Conservation (phyloP, 1,140 invertebrate genomes). For the Musca vetustissima region DNA sequence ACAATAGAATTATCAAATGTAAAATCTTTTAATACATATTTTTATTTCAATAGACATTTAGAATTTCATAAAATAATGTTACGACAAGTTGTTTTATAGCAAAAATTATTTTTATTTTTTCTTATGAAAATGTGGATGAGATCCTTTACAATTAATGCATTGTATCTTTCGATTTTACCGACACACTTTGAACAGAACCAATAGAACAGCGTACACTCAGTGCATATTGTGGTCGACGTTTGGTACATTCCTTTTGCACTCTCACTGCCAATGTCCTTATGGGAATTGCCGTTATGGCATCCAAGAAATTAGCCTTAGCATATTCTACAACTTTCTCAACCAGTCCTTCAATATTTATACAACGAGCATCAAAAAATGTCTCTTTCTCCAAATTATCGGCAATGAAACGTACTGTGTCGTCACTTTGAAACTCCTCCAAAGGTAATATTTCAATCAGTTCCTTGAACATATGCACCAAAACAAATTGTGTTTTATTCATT, state of each 20-base stretch:
- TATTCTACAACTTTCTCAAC: slow-evolving; percentile 35
- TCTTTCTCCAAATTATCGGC: slow-evolving; percentile 43
- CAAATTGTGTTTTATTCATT: slow-evolving; percentile 42
- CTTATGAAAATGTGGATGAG: too few species aligned
- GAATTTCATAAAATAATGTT: too few species aligned
- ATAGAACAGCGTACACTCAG: background rate
- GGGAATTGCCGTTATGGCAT: slow-evolving; percentile 43
- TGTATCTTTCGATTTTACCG: slow-evolving; percentile 1
- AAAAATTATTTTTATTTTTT: too few species aligned
- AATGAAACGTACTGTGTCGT: slow-evolving; percentile 39
- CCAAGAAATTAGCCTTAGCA: slow-evolving; percentile 44
- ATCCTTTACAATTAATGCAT: too few species aligned
- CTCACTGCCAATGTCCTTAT: slow-evolving; percentile 36
- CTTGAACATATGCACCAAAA: slow-evolving; percentile 45
- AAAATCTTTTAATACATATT: too few species aligned
- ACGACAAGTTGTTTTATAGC: too few species aligned
- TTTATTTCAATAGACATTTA: too few species aligned
- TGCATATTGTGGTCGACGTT: slow-evolving; percentile 14
- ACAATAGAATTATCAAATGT: too few species aligned
- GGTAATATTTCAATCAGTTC: slow-evolving; percentile 48
- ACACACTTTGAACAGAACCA: slow-evolving; percentile 16
- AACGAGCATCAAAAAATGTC: slow-evolving; percentile 41
- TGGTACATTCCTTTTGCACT: slow-evolving; percentile 37
- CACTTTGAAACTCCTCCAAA: slow-evolving; percentile 45
- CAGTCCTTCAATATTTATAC: slow-evolving; percentile 44